phyloP scores from a whole-genome alignment of 2,797 vertebrate species.

The Phylloscopus collybita region DNA sequence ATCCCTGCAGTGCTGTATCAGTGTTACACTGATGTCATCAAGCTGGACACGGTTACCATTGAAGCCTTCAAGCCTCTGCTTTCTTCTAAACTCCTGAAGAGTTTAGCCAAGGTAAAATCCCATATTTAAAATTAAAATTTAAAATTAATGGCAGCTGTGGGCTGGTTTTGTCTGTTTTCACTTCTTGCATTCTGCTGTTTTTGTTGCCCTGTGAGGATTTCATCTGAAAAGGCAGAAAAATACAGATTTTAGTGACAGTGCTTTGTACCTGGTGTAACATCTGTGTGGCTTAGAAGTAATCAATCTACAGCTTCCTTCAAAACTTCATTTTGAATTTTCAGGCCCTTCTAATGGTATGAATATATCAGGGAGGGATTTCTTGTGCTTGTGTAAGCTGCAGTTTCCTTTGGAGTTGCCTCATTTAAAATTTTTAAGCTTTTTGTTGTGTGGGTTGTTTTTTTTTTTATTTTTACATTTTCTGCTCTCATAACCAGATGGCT shows the following conservation, averaged over 20 bases:
- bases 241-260: background rate
- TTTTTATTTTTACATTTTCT: background rate
- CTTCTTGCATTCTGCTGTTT: background rate
- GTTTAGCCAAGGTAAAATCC: constrained; percentile 84
- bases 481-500: background rate
- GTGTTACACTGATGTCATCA: constrained; percentile 89
- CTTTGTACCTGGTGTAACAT: background rate
- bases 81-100: constrained; percentile 70
- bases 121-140: background rate
- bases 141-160: background rate
- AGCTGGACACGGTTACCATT: constrained; percentile 85
- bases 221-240: background rate
- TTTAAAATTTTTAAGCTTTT: background rate
- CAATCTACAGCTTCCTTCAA: background rate
- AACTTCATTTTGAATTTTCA: background rate
- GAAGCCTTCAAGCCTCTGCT: constrained; percentile 87
- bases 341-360: background rate
- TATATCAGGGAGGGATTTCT: background rate
- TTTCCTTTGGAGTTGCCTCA: background rate
- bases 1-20: constrained; percentile 87
- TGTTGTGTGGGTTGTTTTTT: background rate
- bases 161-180: background rate
- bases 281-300: background rate
- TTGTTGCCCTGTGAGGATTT: background rate
- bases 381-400: background rate